Base-by-base conservation (phyloP, 2,888 invertebrate genomes). In the Trichogramma evanescens region DNA sequence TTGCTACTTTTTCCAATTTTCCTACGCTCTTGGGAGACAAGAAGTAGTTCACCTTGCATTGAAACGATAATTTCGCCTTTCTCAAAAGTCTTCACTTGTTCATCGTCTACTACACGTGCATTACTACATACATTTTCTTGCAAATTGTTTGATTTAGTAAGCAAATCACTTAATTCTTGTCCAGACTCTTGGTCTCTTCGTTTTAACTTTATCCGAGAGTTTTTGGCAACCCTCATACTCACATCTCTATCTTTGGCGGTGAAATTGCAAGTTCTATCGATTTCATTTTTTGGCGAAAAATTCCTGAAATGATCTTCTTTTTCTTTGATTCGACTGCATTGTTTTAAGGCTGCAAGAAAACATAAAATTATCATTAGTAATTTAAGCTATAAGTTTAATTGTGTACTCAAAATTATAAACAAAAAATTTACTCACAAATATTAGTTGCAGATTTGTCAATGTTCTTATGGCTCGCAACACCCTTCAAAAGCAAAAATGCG, bases 161-260 rank as follows among this genome's bases (percentile, higher is more conserved):
- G 26, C 26, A 26, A 26, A 26, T 26, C 26, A 26, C 13, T 51
- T 42, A 26, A 6, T 10, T 6, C 13, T 48, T 26, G 48, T 10
- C 26, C 39, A n/a, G 40, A 9, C 45, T 50, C 6, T 4, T 55
- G 48, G 8, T 26, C 55, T 9, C 52, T 10, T 42, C 41, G 9
- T 54, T 4, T 54, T 7, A 7, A 9, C 54, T 56, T 69, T 58
- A 71, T 74, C 76, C 76, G 75, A 75, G 76, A 72, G 65, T 67
- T 76, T 73, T 66, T 65, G 70, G 77, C 77, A 77, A 78, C 76
- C 76, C 77, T 77, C 78, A 77, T 67, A 71, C 74, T 75, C 71
- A 68, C 76, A 75, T 70, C 71, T 70, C 77, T 77, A 77, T 76
- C 75, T 67, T 70, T 69, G 64, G 69, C 70, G 68, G 70, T 69